A percentile compares a stretch with the other conserved stretches of the same genome.
These are phyloP conservation scores for Nestor notabilis DNA, from an alignment of 2,113 vertebrate species.

Conservation along the genomic window DNA sequence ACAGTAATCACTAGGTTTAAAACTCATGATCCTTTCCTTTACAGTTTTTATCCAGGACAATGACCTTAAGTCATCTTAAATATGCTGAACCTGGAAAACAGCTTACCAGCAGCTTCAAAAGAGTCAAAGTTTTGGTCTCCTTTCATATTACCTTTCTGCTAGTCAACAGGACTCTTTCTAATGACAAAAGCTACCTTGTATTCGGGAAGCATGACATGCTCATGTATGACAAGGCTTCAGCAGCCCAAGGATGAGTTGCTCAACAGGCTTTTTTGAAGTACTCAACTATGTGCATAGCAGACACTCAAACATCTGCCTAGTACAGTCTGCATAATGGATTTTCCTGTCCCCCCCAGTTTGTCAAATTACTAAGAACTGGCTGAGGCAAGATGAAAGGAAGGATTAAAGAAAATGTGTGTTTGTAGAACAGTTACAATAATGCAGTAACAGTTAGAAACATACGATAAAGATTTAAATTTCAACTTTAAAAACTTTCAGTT, in stretches of 20 bases:
- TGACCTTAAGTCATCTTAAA: neutral
- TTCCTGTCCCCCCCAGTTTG: neutral
- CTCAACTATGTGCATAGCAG: neutral
- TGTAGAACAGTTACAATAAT: neutral
- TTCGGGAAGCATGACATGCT: neutral
- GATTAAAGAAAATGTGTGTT: neutral
- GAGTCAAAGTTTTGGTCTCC: neutral
- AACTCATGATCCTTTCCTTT: neutral
- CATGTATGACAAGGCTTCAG: neutral
- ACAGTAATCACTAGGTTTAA: neutral
- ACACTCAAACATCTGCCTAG: neutral
- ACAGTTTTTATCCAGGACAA: neutral
- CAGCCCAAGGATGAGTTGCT: neutral
- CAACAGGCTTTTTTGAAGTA: neutral
- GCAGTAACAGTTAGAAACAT: neutral
- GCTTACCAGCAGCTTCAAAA: neutral
- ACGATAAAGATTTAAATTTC: neutral
- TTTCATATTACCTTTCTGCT: neutral
- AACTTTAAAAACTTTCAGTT: neutral
- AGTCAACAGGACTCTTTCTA: neutral
- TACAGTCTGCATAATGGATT: neutral
- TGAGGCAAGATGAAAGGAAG: neutral
- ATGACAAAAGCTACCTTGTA: neutral
- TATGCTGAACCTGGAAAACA: neutral
- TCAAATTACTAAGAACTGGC: neutral